Conservation (phyloP, 2,797 vertebrate genomes). For the Rhincodon typus region DNA sequence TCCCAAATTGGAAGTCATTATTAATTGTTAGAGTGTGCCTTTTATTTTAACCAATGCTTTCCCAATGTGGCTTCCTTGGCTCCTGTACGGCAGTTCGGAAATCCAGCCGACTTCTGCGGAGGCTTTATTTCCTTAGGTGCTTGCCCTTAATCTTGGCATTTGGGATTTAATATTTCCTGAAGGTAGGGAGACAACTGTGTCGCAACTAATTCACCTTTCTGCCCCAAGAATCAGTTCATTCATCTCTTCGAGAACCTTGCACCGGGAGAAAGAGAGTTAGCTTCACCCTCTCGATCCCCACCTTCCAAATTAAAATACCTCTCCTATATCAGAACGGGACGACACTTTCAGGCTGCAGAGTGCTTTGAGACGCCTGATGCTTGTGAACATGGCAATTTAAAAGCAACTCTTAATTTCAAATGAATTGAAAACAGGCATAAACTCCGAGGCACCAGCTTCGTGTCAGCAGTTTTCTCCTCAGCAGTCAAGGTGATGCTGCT, state of each 20-base stretch:
- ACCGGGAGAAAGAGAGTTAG: background rate
- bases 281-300: too few relatives aligned
- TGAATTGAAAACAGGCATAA: background rate
- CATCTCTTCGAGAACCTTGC: background rate
- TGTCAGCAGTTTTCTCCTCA: background rate
- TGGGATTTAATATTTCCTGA: background rate
- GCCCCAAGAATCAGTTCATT: background rate
- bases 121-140: background rate
- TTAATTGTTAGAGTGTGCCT: background rate
- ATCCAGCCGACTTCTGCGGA: background rate
- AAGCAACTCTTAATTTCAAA: background rate
- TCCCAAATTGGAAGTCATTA: background rate
- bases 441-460: background rate
- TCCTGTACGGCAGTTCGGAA: background rate
- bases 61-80: background rate
- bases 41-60: background rate
- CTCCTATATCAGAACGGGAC: too few relatives aligned
- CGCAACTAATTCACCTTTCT: background rate
- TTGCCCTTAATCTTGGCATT: background rate
- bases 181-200: background rate
- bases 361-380: too few relatives aligned
- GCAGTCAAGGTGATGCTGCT: background rate
- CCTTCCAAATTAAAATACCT: background rate
- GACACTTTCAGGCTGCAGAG: too few relatives aligned
- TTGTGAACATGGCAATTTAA: too few relatives aligned